Conservation (phyloP, 2,113 vertebrate genomes). For the Sylvia atricapilla region DNA sequence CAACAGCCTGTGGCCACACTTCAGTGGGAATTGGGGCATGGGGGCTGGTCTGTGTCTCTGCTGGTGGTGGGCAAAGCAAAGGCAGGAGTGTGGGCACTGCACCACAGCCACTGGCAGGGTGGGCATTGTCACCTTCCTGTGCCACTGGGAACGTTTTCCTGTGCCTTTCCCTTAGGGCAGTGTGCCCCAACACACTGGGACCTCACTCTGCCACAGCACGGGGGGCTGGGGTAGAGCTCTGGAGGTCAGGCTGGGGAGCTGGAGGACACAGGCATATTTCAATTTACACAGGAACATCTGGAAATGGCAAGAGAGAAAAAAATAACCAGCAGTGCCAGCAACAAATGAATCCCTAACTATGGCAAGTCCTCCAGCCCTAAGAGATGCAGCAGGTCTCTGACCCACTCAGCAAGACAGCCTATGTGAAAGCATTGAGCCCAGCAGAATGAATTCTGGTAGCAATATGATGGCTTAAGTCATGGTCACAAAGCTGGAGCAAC, state of each 20-base stretch:
- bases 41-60: neutral
- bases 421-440: neutral
- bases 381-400: neutral
- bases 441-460: neutral
- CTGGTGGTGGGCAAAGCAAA: neutral
- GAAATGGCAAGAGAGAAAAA: neutral
- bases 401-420: neutral
- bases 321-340: neutral
- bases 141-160: rapidly evolving
- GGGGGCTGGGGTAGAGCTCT: neutral
- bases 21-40: rapidly evolving
- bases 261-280: neutral
- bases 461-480: neutral
- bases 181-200: neutral
- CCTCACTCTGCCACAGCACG: rapidly evolving
- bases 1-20: neutral
- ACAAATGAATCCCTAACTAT: neutral
- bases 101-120: rapidly evolving
- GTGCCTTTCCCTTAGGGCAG: neutral
- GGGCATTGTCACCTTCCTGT: neutral
- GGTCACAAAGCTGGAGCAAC: conserved; percentile 35
- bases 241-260: neutral
- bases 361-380: neutral
- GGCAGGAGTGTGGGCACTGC: rapidly evolving
- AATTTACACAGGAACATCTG: neutral